phyloP scores from a whole-genome alignment of 2,888 invertebrate species.

The Pterobdella sp. region DNA sequence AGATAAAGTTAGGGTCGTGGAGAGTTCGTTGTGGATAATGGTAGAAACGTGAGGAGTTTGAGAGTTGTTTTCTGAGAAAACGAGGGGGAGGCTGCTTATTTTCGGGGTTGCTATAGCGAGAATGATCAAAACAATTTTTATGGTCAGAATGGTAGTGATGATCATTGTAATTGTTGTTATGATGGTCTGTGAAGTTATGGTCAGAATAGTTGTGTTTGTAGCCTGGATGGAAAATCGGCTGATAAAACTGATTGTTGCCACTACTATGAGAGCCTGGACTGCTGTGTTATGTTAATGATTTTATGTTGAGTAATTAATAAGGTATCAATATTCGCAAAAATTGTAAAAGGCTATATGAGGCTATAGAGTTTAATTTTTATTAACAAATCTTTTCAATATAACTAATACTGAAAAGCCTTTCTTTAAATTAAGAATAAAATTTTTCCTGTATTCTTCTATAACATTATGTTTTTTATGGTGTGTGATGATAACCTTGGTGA shows the following conservation, averaged over 20 bases:
- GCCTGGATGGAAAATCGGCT: neutral
- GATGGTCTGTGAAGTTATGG: neutral
- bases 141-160: neutral
- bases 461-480: neutral
- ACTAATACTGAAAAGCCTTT: too few species aligned
- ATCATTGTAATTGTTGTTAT: neutral
- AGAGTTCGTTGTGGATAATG: neutral
- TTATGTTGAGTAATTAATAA: too few species aligned
- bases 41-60: constrained; percentile 3
- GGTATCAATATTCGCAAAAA: too few species aligned
- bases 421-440: too few species aligned
- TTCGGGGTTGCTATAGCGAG: neutral
- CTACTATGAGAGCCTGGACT: neutral
- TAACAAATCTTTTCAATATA: too few species aligned
- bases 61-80: constrained; percentile 19
- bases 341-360: too few species aligned
- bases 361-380: too few species aligned
- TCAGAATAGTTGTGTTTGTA: neutral
- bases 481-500: neutral
- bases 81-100: constrained; percentile 15
- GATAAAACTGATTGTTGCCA: neutral
- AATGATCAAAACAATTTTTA: neutral
- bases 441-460: too few species aligned
- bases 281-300: neutral
- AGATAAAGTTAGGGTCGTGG: too few species aligned